phyloP scores from a whole-genome alignment of 2,797 vertebrate species.

The Platalea minor region DNA sequence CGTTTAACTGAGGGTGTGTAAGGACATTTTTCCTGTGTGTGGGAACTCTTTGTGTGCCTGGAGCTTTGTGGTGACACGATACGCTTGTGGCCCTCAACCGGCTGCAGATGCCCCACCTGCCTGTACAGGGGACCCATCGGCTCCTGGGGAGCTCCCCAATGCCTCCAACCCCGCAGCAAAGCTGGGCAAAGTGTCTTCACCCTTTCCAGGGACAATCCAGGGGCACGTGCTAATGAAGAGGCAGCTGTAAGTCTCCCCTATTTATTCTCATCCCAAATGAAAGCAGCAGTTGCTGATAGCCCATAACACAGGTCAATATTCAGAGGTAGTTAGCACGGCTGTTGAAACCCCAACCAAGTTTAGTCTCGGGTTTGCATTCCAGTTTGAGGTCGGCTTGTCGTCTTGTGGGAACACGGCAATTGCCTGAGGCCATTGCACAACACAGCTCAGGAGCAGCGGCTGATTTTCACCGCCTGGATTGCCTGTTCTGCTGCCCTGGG shows the following conservation, averaged over 20 bases:
- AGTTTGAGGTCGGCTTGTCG: rapidly evolving
- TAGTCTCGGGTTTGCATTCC: neutral
- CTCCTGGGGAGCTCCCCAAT: neutral
- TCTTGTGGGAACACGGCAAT: rapidly evolving
- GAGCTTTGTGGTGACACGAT: neutral
- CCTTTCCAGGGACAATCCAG: neutral
- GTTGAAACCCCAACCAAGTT: neutral
- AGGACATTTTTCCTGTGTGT: neutral
- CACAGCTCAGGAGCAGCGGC: neutral
- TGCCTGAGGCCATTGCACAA: rapidly evolving
- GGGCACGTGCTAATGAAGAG: rapidly evolving
- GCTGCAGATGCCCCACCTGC: neutral
- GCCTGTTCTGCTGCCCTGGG: rapidly evolving
- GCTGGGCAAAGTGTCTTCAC: rapidly evolving
- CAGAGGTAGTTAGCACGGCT: neutral
- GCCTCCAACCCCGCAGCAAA: neutral
- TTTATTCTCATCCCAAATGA: neutral
- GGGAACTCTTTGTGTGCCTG: conserved; percentile 1
- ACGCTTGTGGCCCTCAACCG: rapidly evolving
- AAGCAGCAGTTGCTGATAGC: neutral
- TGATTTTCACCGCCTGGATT: neutral
- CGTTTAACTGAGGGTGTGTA: neutral
- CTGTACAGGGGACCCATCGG: rapidly evolving
- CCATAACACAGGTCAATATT: neutral
- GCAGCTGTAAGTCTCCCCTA: rapidly evolving